Conservation (phyloP, 2,113 vertebrate species). For the Colaptes auratus region DNA sequence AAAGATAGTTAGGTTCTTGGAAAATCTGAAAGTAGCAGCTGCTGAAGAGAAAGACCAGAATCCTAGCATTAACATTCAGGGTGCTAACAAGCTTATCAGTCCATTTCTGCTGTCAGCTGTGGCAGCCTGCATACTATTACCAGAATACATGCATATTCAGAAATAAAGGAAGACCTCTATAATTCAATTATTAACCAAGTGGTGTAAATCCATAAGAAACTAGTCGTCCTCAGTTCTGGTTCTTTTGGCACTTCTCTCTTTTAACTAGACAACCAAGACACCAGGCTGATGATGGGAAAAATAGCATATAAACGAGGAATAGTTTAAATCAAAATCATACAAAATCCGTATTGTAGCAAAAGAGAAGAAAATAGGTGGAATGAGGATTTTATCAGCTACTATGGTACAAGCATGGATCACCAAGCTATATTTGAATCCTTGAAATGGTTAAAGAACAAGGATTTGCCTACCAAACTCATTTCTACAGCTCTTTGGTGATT, state of each 20-base stretch:
- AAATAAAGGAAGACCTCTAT: slow-evolving; percentile 42
- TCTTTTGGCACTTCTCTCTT: background rate
- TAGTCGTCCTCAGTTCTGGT: background rate
- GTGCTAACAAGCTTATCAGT: slow-evolving; percentile 44
- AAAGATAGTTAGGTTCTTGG: background rate
- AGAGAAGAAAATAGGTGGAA: background rate
- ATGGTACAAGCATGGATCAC: background rate
- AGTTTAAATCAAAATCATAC: background rate
- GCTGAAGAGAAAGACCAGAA: background rate
- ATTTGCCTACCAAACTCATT: background rate
- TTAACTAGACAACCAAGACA: background rate
- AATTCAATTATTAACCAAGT: slow-evolving; percentile 50
- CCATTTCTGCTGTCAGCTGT: slow-evolving; percentile 38
- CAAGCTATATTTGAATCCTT: background rate
- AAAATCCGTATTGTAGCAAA: background rate
- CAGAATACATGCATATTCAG: slow-evolving; percentile 15
- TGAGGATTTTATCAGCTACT: background rate
- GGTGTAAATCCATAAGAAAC: background rate
- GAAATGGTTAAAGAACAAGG: background rate
- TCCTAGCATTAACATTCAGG: slow-evolving; percentile 21
- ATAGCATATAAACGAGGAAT: background rate
- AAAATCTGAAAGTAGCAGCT: slow-evolving; percentile 1
- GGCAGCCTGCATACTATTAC: slow-evolving; percentile 28
- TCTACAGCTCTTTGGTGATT: background rate
- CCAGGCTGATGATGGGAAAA: background rate